These are phyloP conservation scores for Hartigia nigra DNA, from an alignment of 2,888 invertebrate species.

Conservation along the genomic window DNA sequence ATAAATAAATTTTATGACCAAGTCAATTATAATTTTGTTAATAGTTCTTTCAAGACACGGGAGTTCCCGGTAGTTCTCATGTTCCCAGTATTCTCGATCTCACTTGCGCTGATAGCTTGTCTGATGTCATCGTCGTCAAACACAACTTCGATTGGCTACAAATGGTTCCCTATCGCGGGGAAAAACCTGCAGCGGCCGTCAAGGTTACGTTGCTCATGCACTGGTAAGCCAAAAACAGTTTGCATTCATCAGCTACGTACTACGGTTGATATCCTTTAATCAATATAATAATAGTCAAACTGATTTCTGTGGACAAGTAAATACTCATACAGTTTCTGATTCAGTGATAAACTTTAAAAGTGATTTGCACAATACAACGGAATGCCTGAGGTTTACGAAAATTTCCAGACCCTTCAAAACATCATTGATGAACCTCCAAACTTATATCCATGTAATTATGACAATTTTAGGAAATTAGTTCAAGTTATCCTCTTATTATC, in stretches of 20 bases:
- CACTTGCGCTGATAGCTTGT: not conserved
- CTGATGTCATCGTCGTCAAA: not conserved
- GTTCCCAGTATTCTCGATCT: not conserved
- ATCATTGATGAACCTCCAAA: slow-evolving; percentile 2
- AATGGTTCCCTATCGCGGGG: slow-evolving; percentile 23
- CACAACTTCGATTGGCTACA: not conserved
- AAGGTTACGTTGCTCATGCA: not conserved
- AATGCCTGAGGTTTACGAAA: slow-evolving; percentile 19
- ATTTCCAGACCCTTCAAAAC: slow-evolving; percentile 11
- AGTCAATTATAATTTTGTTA: not conserved
- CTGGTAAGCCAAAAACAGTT: not conserved
- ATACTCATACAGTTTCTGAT: not conserved
- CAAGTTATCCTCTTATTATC: not conserved
- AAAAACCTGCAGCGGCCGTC: slow-evolving; percentile 27
- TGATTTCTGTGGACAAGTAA: not conserved
- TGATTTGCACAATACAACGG: not conserved
- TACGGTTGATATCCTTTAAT: not conserved
- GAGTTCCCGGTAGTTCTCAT: not conserved
- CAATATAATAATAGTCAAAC: not conserved
- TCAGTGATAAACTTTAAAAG: not conserved
- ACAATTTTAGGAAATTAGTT: not conserved
- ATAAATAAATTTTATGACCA: not conserved
- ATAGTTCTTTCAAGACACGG: not conserved
- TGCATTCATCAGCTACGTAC: not conserved
- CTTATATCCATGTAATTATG: slow-evolving; percentile 8